Evolutionary conservation across 2,888 invertebrate species (phyloP).

Genomic region (Hydropsyche betteni): DNA sequence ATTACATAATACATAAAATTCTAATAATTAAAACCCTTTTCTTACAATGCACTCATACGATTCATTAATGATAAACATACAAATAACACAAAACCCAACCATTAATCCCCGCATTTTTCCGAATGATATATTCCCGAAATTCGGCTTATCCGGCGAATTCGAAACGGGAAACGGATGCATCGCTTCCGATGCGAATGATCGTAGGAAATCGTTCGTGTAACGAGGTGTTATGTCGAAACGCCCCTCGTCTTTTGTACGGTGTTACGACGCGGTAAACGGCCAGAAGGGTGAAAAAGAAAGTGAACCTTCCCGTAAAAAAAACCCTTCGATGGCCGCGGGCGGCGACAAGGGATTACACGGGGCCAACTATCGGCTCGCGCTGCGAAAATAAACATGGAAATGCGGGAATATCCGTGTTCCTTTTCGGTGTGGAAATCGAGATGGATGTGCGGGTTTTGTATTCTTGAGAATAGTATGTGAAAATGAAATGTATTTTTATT

Average conservation of each 20-base stretch:
- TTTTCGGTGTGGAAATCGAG: not conserved
- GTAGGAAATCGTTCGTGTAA: constrained; percentile 49
- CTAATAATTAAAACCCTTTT: no score
- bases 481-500: not conserved
- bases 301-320: constrained; percentile 47
- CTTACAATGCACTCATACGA: no score
- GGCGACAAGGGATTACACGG: constrained; percentile 47
- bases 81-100: no score
- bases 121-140: no score
- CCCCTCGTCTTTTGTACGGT: constrained; percentile 40
- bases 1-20: no score
- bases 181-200: not conserved
- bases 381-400: no score
- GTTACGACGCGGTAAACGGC: constrained; percentile 43
- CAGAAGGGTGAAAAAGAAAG: constrained; percentile 44
- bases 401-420: no score
- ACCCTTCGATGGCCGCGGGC: constrained; percentile 45
- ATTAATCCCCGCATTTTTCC: no score
- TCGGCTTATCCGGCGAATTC: not conserved
- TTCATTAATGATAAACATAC: no score
- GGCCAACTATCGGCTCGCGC: not conserved
- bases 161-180: not conserved
- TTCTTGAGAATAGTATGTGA: not conserved
- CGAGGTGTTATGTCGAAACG: constrained; percentile 43
- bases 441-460: not conserved